Evolutionary conservation across 2,888 invertebrate genomes (phyloP), one percentile per base, ranked within the genome.

Genomic region (Sminthurides aquaticus): DNA sequence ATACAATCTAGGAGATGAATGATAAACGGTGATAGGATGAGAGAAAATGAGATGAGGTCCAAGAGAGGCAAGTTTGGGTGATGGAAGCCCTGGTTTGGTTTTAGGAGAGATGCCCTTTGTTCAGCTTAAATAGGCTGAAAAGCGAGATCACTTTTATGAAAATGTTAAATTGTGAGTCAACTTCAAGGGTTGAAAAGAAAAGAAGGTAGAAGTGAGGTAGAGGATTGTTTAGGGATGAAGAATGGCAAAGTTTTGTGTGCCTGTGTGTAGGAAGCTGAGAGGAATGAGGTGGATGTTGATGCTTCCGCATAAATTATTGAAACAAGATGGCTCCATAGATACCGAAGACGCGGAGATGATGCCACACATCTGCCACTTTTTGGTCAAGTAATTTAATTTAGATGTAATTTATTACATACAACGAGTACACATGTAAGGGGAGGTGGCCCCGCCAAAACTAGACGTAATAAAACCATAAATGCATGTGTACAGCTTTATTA

Each of bases 321-420:
- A 52, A 52, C 52, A 52, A 52, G 52, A 52, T 52, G 52, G 20
- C 20, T 15, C n/a, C 11, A 52, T 20, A 18, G 52, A 52, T 22
- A 20, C 22, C 15, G 52, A 52, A 20, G 11, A 52, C 20, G 15
- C 5, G 52, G 52, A 52, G 52, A 18, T 20, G 52, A 52, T 18
- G 52, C 11, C 5, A 22, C 43, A 34, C 43, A 8, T 20, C 11
- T 20, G 5, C 52, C 52, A 52, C 52, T 52, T 52, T 52, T 52
- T 52, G 52, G 52, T 8, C 18, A 34, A 11, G 43, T 34, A 52
- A 52, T 52, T 52, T 52, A 52, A 52, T 52, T 52, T 52, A 52
- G 52, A 18, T 52, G 52, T 52, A 18, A 52, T 52, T 52, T 52
- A 52, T 52, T 52, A 52, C 11, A 5, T 52, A 52, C 18, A 15